A percentile compares a stretch with the other conserved stretches of the same genome.
phyloP scores from a whole-genome alignment of 2,888 invertebrate species.

The Xylocampa areola region DNA sequence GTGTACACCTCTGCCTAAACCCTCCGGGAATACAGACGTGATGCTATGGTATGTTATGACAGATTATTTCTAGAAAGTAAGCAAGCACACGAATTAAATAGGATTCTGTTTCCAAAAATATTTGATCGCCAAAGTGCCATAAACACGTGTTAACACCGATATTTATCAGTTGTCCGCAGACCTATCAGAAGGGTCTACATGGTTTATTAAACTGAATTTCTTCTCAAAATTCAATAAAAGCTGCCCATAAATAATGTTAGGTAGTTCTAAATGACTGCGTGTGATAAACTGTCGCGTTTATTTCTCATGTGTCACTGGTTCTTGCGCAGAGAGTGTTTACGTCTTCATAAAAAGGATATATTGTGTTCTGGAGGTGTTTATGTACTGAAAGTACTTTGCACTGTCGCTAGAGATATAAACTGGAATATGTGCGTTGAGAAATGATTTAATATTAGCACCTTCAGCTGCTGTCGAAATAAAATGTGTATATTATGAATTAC shows the following conservation, averaged over 20 bases:
- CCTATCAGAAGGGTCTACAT: conserved; percentile 15
- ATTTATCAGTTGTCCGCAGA: no score
- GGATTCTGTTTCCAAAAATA: no score
- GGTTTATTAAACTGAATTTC: conserved; percentile 1
- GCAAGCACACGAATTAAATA: no score
- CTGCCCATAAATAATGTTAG: conserved; percentile 60
- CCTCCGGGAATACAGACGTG: no score
- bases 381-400: conserved; percentile 31
- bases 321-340: conserved; percentile 61
- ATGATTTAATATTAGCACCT: no score
- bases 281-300: conserved; percentile 61
- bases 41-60: no score
- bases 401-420: not conserved
- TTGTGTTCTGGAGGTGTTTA: conserved; percentile 62
- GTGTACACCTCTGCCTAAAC: no score
- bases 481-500: no score
- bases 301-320: conserved; percentile 61
- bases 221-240: conserved; percentile 13
- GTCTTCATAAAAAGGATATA: conserved; percentile 74
- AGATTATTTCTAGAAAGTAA: no score
- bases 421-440: not conserved
- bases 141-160: no score
- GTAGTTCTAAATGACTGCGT: conserved; percentile 58
- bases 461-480: no score
- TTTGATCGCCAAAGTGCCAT: no score